Evolutionary conservation across 1,140 invertebrate genomes (phyloP).

Genomic region (Macrostomum lignano): DNA sequence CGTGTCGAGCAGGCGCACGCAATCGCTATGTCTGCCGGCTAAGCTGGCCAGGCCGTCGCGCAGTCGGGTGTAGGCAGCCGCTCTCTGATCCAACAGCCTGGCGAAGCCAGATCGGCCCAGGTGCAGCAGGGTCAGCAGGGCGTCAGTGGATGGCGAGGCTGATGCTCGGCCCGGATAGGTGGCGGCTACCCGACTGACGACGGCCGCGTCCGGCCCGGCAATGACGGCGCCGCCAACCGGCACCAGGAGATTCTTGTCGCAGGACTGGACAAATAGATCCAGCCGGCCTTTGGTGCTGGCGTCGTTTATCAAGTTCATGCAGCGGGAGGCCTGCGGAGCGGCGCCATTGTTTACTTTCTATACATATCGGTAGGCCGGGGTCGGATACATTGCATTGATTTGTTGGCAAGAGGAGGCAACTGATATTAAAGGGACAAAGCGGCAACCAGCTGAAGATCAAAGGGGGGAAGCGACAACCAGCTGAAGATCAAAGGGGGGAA

Average conservation of each 20-base stretch:
- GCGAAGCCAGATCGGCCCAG: constrained; percentile 41
- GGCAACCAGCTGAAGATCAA: no score
- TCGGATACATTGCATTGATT: no score
- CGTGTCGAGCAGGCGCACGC: constrained; percentile 37
- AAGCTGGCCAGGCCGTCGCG: constrained; percentile 33
- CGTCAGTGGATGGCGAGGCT: constrained; percentile 40
- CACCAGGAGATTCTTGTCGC: constrained; percentile 61
- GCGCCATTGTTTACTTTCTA: neutral
- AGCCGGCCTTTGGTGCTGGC: constrained; percentile 33
- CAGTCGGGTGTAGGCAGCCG: constrained; percentile 39
- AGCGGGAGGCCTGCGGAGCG: neutral
- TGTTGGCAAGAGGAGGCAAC: no score
- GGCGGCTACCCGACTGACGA: constrained; percentile 39
- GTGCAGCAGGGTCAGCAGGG: constrained; percentile 48
- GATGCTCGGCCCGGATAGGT: constrained; percentile 51
- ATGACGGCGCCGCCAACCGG: constrained; percentile 57
- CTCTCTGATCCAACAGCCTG: constrained; percentile 36
- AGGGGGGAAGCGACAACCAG: no score
- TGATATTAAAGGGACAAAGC: no score
- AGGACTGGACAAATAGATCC: constrained; percentile 54
- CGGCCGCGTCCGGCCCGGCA: constrained; percentile 39
- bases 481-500: no score
- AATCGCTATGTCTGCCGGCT: constrained; percentile 35
- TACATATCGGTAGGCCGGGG: no score
- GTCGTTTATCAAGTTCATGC: neutral